phyloP scores from a whole-genome alignment of 92 coral and sea anemone species.

The Palythoa heliodiscus region DNA sequence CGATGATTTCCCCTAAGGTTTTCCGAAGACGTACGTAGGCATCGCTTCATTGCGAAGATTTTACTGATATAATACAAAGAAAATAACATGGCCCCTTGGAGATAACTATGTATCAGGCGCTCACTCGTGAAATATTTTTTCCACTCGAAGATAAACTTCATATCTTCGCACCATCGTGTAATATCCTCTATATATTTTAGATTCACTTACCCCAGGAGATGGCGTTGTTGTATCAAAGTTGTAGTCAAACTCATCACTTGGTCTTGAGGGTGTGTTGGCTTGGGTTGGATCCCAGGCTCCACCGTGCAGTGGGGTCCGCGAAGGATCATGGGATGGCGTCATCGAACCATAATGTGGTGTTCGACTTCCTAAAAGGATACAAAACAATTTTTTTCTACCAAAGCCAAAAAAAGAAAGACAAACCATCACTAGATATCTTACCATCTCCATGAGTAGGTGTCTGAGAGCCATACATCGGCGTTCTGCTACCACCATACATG shows the following conservation, averaged over 20 bases:
- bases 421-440: slow-evolving; percentile 41
- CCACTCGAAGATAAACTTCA: too few relatives aligned
- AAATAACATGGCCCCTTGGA: too few relatives aligned
- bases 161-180: too few relatives aligned
- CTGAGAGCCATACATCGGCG: slow-evolving; percentile 99
- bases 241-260: slow-evolving; percentile 91
- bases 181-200: neutral
- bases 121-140: too few relatives aligned
- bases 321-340: slow-evolving; percentile 99
- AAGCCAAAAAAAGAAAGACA: neutral
- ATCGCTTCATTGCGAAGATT: too few relatives aligned
- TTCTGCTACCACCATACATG: slow-evolving; percentile 89
- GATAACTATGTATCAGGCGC: too few relatives aligned
- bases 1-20: too few relatives aligned
- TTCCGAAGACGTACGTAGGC: too few relatives aligned
- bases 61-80: too few relatives aligned
- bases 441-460: slow-evolving; percentile 99
- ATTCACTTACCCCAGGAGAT: slow-evolving; percentile 86
- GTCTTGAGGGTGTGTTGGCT: slow-evolving; percentile 95
- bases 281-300: slow-evolving; percentile 99
- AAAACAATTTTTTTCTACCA: too few relatives aligned
- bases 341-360: slow-evolving; percentile 99
- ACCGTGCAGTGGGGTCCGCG: slow-evolving; percentile 98
- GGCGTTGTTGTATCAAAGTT: slow-evolving; percentile 94
- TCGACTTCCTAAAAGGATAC: slow-evolving; percentile 77